phyloP scores from a whole-genome alignment of 2,113 vertebrate genomes.

The Oxyruncus cristatus region DNA sequence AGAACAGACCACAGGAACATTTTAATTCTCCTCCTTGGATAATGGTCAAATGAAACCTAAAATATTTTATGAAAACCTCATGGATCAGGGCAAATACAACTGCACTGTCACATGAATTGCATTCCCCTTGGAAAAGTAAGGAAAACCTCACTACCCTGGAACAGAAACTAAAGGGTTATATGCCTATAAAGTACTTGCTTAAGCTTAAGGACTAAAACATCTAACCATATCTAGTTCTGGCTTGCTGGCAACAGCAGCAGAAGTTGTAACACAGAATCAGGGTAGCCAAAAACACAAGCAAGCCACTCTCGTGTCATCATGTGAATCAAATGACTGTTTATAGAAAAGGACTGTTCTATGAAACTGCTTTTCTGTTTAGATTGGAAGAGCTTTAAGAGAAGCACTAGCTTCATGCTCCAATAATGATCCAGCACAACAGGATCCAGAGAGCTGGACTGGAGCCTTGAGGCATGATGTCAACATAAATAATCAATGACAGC shows the following conservation, averaged over 20 bases:
- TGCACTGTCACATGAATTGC: background rate
- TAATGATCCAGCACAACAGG: background rate
- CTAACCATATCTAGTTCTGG: background rate
- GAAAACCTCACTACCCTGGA: background rate
- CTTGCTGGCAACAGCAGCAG: background rate
- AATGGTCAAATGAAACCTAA: background rate
- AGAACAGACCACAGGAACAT: background rate
- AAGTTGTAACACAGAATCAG: background rate
- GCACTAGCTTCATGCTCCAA: accelerated
- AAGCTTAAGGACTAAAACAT: background rate
- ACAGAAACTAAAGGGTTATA: background rate
- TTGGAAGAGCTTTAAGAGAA: background rate
- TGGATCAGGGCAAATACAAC: background rate
- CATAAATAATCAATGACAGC: conserved; percentile 29
- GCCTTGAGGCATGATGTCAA: background rate
- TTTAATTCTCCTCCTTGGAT: background rate
- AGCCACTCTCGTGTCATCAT: background rate
- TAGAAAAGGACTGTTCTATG: background rate
- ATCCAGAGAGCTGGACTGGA: background rate
- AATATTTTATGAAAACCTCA: background rate
- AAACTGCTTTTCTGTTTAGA: background rate
- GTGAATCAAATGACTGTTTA: background rate
- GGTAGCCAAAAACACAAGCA: background rate
- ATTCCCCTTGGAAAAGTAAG: background rate
- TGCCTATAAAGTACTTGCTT: background rate